A percentile compares a stretch with the other conserved stretches of the same genome.
Conservation (phyloP, 2,888 invertebrate species). For the Acanthosepion pharaonis region DNA sequence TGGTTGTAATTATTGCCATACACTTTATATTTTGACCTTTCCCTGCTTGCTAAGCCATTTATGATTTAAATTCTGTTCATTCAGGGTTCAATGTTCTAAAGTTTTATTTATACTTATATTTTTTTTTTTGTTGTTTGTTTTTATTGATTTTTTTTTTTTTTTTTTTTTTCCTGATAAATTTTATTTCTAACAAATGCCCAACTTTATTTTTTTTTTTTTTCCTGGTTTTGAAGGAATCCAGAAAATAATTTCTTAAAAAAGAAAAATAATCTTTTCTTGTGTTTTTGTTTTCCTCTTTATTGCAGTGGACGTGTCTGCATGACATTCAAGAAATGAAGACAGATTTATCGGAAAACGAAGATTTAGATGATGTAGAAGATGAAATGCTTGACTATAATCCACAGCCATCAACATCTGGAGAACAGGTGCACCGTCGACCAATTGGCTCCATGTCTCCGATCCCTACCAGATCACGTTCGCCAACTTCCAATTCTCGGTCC, state of each 20-base stretch:
- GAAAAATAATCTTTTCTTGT: too few species aligned
- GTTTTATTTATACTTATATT: too few species aligned
- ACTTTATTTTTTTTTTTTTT: neutral
- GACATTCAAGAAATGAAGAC: conserved; percentile 83
- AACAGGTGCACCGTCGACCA: neutral
- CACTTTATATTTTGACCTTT: too few species aligned
- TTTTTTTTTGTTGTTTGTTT: neutral
- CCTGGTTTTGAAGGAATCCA: neutral
- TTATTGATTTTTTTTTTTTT: neutral
- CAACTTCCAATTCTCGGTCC: conserved; percentile 24
- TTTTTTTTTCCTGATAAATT: neutral
- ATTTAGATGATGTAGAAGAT: conserved; percentile 24
- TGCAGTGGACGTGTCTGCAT: conserved; percentile 94
- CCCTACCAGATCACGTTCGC: neutral
- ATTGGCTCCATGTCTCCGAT: conserved; percentile 41
- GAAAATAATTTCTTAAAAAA: neutral
- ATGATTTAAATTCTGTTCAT: too few species aligned
- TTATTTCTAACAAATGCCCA: neutral
- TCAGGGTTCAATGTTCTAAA: too few species aligned
- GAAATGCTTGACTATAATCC: conserved; percentile 15
- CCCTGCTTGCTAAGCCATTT: too few species aligned
- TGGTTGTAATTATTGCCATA: too few species aligned
- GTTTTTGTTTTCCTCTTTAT: conserved; percentile 53
- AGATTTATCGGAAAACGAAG: conserved; percentile 49
- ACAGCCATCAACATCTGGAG: conserved; percentile 25